Evolutionary conservation across 2,113 vertebrate species (phyloP), one percentile per base, ranked within the genome.

Genomic region (Anser brachyrhynchus): DNA sequence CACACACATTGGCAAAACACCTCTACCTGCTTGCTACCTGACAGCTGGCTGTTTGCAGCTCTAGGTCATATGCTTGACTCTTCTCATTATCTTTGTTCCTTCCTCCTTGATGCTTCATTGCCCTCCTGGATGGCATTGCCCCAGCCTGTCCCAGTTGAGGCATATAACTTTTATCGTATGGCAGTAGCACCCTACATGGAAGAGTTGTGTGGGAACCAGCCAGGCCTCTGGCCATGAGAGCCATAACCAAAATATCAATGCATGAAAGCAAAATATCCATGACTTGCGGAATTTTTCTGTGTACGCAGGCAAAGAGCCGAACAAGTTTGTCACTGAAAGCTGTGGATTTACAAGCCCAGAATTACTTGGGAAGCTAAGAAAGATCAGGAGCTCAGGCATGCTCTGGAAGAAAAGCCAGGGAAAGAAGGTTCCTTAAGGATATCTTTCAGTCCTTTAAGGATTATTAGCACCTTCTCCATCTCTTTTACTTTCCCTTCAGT

Each of bases 111-210:
- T 20, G 43, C 43, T 78, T 69, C 41, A 11, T 57, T 86, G 69
- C 26, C 28, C 7, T 52, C 31, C 65, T 28, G 22, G 3, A 31
- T 13, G 67, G 37, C 49, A 13, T 35, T 75, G 52, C 26, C 29
- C 29, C 85, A 52, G 4, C 33, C 52, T 74, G 37, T 12, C 5
- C 13, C 22, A n/a, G 33, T 14, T n/a, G 39, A 51, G 37, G n/a
- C 46, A 2, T 18, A 11, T 8, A 33, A 44, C 13, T 52, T 33
- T 6, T 1, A 4, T 2, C 18, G 19, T 6, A 16, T 18, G 43
- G 33, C 33, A 44, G n/a, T 3, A 44, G 23, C 6, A 5, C 4
- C 23, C 28, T 12, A 0, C 3, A 3, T 11, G 55, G 28, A 21
- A 70, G 31, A 21, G 14, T 5, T 3, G 6, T 17, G 2, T 35